phyloP scores from a whole-genome alignment of 2,113 vertebrate genomes.

The Xiphophorus couchianus region DNA sequence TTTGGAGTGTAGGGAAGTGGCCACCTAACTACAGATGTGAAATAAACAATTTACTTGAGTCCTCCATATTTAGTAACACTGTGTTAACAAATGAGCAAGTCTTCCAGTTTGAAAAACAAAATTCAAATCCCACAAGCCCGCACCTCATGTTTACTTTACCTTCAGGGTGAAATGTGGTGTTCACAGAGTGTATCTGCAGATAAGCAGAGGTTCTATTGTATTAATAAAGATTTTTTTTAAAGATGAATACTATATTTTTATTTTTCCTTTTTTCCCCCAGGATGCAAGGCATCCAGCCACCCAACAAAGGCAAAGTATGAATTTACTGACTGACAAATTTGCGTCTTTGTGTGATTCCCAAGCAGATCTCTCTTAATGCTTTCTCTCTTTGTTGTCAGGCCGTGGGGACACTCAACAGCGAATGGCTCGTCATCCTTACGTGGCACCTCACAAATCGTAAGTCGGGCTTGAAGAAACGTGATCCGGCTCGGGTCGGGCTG shows the following conservation, averaged over 20 bases:
- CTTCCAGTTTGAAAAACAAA: background rate
- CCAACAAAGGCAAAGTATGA: constrained; percentile 89
- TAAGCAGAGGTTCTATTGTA: background rate
- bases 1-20: no score
- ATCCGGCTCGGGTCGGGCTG: constrained; percentile 54
- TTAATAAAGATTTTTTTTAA: background rate
- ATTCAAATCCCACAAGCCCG: background rate
- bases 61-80: no score
- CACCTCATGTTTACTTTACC: background rate
- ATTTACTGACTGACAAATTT: background rate
- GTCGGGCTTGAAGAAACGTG: constrained; percentile 73
- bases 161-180: background rate
- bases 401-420: constrained; percentile 85
- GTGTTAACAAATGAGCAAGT: no score
- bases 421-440: constrained; percentile 83
- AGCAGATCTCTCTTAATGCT: background rate
- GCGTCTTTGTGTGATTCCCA: background rate
- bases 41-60: no score
- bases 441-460: constrained; percentile 95
- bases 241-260: background rate
- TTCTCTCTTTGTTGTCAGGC: constrained; percentile 71
- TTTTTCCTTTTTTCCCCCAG: constrained; percentile 74
- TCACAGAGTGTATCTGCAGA: background rate
- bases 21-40: no score
- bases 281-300: constrained; percentile 83